These are phyloP conservation scores for Podarcis lilfordi DNA, from an alignment of 2,797 vertebrate species.

Conservation along the genomic window DNA sequence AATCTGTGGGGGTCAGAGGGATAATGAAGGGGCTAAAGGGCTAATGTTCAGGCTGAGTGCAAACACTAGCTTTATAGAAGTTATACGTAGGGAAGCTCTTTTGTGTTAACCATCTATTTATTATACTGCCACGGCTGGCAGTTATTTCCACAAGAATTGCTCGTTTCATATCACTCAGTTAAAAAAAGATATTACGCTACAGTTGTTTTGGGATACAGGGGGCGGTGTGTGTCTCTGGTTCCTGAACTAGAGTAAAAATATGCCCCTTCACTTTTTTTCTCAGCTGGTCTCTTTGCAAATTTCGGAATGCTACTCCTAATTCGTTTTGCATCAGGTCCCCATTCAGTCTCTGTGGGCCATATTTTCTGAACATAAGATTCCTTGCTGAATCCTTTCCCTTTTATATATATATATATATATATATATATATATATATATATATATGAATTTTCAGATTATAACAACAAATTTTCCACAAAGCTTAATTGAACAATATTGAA, in stretches of 20 bases:
- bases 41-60: constrained; percentile 54
- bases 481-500: too few relatives aligned
- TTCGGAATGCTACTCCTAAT: background rate
- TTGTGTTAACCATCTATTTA: constrained; percentile 59
- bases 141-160: constrained; percentile 22
- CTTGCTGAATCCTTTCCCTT: background rate
- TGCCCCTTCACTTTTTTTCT: too few relatives aligned
- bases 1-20: constrained; percentile 65
- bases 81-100: constrained; percentile 35
- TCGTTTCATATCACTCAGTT: background rate
- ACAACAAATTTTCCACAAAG: too few relatives aligned
- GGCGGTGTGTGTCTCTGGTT: background rate
- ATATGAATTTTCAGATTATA: too few relatives aligned
- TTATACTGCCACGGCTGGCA: background rate
- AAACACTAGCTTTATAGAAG: constrained; percentile 61
- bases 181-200: background rate
- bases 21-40: constrained; percentile 65
- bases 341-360: background rate
- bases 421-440: too few relatives aligned
- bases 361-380: background rate
- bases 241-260: background rate
- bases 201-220: background rate
- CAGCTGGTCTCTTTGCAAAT: background rate
- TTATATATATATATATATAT: too few relatives aligned
- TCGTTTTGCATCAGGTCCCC: background rate